Evolutionary conservation across 2,797 vertebrate genomes (phyloP).

Genomic region (Thamnophis elegans): DNA sequence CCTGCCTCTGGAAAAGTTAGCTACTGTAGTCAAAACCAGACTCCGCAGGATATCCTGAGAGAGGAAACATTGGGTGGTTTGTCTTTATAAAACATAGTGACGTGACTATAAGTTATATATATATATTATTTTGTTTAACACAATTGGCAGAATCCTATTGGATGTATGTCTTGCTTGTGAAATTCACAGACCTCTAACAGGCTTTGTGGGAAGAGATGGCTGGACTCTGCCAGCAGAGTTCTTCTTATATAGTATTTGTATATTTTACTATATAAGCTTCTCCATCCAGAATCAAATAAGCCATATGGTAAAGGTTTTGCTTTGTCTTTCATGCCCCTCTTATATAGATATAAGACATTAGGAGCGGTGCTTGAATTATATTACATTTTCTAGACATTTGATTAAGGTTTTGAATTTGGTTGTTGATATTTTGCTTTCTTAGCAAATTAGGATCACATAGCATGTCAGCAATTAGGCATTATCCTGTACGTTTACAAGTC

Average conservation of each 20-base stretch:
- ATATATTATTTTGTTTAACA: neutral
- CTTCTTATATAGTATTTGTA: neutral
- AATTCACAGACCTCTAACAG: neutral
- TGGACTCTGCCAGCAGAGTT: neutral
- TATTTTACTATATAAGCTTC: neutral
- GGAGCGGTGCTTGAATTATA: neutral
- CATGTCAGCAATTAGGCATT: slow-evolving; percentile 24
- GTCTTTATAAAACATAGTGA: neutral
- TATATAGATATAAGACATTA: neutral
- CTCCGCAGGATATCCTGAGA: neutral
- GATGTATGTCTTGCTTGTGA: neutral
- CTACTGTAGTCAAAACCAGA: neutral
- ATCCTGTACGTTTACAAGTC: neutral
- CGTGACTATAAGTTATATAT: neutral
- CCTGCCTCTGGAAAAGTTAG: neutral
- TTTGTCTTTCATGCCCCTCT: neutral
- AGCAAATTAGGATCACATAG: neutral
- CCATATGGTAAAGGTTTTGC: neutral
- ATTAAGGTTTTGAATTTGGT: neutral
- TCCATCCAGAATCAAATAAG: neutral
- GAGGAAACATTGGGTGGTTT: neutral
- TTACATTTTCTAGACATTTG: neutral
- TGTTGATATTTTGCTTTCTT: neutral
- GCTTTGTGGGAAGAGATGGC: neutral
- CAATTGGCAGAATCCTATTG: neutral